Evolutionary conservation across 2,113 vertebrate genomes (phyloP), one percentile per base, ranked within the genome.

Genomic region (Otus sunia): DNA sequence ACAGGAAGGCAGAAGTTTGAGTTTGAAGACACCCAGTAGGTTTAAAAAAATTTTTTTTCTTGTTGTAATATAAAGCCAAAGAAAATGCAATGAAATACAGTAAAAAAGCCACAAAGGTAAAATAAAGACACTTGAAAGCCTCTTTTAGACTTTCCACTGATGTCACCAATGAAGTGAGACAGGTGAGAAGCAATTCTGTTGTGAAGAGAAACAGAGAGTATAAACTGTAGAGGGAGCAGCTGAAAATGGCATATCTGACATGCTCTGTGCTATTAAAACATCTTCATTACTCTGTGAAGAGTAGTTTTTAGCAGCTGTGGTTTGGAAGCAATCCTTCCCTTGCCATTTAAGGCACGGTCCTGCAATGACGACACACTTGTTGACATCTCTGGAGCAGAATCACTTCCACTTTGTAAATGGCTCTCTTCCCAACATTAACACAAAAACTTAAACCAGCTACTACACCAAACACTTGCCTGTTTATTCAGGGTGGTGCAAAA

Each of bases 111-210:
- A 72, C 47, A 69, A 76, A 66, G 32, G 50, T 12, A 75, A 91
- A 95, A 82, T 71, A 86, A 88, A 84, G 39, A 87, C 25, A 66
- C 21, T 32, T 71, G 49, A 80, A 84, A 86, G 75, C 13, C 22
- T 92, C 18, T 72, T 74, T 74, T 73, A 80, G 64, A 88, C 23
- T 83, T 96, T 91, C 88, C 92, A 91, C 77, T 89, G 79, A 92
- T 0, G 0, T 89, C 82, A 84, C 36, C 55, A 25, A 34, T 36
- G 82, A 92, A 37, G 67, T 62, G 49, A 88, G 53, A 66, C 53
- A 62, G 47, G 79, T 67, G 62, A 94, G 45, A 26, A 80, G 26
- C 36, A 90, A 29, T 55, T 80, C 45, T 60, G 29, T 58, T 49
- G 14, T 6, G 3, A 88, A 91, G 69, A 93, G 66, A 92, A 96